Evolutionary conservation across 2,888 invertebrate genomes (phyloP), one percentile per base, ranked within the genome.

Genomic region (Antheraea yamamai): DNA sequence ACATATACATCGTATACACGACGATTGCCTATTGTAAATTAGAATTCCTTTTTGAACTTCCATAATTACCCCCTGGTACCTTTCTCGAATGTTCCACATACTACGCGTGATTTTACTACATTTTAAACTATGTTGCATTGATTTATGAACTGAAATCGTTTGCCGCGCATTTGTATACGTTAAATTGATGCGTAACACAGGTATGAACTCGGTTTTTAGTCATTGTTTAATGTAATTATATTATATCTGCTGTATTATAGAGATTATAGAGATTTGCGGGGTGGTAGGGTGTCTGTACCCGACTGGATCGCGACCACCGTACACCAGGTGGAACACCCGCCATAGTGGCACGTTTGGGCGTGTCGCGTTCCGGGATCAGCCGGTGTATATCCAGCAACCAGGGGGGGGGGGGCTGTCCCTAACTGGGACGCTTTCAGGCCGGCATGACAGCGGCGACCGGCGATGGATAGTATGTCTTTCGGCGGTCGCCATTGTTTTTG

Each of bases 11-110:
- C 39, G 81, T 81, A 64, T 82, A 83, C 81, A 83, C 84, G 30
- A 85, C 89, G 88, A 89, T 89, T 88, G 89, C 87, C 82, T 85
- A 82, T 66, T 83, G 85, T 73, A 61, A 86, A 86, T 88, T 87
- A 89, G 88, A 90, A 89, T 88, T 89, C 90, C 89, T 90, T 89
- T 89, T 90, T 86, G 88, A 90, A 90, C 90, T 83, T 84, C 85
- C 84, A 82, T 89, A 89, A 89, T 89, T 88, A 89, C 88, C 88
- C 47, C n/a, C 83, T 79, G 82, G 83, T 82, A 81, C 84, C 81
- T 85, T 84, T 82, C 83, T 84, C 87, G 83, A 85, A 86, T 68
- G 26, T 83, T 82, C 84, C 82, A 84, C 79, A 66, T 68, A 83
- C 82, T 30, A 83, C 82, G 78, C 75, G 79, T 77, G 73, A 78